Evolutionary conservation across 2,888 invertebrate species (phyloP).

Genomic region (Archips xylosteana): DNA sequence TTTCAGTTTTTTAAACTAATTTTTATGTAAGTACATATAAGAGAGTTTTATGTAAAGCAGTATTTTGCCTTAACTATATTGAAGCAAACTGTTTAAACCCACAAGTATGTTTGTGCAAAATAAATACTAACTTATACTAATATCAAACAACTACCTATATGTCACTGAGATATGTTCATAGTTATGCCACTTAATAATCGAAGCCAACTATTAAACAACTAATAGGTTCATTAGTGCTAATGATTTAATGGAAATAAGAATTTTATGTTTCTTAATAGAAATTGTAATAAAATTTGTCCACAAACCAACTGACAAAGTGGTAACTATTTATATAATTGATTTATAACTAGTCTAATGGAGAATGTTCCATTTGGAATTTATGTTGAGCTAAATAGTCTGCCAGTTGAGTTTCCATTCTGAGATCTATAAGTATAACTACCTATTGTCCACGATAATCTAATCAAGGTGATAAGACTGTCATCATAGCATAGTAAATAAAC

Average conservation of each 20-base stretch:
- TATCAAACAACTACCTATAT: neutral
- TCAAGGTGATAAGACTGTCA: too few species aligned
- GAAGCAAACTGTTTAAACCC: too few species aligned
- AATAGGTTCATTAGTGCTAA: neutral
- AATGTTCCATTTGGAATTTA: neutral
- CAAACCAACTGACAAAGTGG: neutral
- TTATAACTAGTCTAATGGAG: neutral
- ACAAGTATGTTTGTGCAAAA: neutral
- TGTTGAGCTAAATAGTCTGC: neutral
- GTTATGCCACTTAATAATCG: neutral
- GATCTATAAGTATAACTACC: neutral
- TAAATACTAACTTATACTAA: neutral
- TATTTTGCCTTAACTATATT: too few species aligned
- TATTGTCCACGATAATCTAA: neutral
- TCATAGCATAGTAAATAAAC: neutral
- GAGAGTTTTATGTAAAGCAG: too few species aligned
- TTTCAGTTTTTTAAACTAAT: too few species aligned
- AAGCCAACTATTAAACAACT: neutral
- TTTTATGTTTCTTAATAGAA: neutral
- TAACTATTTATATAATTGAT: neutral
- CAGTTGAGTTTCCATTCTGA: neutral
- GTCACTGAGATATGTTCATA: neutral
- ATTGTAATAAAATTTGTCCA: neutral
- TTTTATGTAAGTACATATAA: too few species aligned
- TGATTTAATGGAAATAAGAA: neutral